Conservation (phyloP, 2,113 vertebrate genomes). For the Notothenia rossii region DNA sequence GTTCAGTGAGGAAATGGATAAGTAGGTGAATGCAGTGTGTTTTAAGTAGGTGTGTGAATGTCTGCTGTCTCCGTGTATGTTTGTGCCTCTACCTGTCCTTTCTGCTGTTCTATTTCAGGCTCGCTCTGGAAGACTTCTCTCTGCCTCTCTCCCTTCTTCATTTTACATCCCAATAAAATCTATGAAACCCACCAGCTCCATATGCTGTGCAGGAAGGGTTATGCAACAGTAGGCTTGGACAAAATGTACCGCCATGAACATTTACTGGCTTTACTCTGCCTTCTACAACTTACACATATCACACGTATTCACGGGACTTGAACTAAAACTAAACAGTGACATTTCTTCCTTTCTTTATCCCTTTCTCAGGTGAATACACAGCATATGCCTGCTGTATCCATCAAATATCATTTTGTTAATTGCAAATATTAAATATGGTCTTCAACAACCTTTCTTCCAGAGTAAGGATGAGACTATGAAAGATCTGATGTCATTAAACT, state of each 20-base stretch:
- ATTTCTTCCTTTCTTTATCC: slow-evolving; percentile 3
- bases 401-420: background rate
- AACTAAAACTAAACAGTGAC: slow-evolving; percentile 29
- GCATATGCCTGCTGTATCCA: slow-evolving; percentile 2
- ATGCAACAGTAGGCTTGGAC: slow-evolving; percentile 59
- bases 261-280: slow-evolving; percentile 30
- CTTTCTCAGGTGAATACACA: slow-evolving; percentile 20
- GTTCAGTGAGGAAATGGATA: slow-evolving; percentile 60
- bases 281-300: slow-evolving; percentile 33
- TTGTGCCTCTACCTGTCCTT: slow-evolving; percentile 52
- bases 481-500: too few relatives aligned
- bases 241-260: slow-evolving; percentile 60
- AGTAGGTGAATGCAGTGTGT: slow-evolving; percentile 54
- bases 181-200: slow-evolving; percentile 61
- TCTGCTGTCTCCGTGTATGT: slow-evolving; percentile 43
- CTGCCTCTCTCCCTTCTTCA: slow-evolving; percentile 33
- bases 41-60: slow-evolving; percentile 60
- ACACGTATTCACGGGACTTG: slow-evolving; percentile 22
- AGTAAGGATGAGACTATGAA: too few relatives aligned
- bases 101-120: slow-evolving; percentile 59
- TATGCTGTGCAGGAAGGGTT: slow-evolving; percentile 55
- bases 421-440: too few relatives aligned
- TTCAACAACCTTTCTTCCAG: too few relatives aligned
- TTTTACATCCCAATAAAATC: slow-evolving; percentile 73
- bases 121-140: slow-evolving; percentile 17